Percentiles rank a stretch among this genome's conserved stretches.
These are phyloP conservation scores for Hydra vulgaris DNA, from an alignment of 30 jellyfish, hydroid and myxozoan genomes.

Conservation along the genomic window DNA sequence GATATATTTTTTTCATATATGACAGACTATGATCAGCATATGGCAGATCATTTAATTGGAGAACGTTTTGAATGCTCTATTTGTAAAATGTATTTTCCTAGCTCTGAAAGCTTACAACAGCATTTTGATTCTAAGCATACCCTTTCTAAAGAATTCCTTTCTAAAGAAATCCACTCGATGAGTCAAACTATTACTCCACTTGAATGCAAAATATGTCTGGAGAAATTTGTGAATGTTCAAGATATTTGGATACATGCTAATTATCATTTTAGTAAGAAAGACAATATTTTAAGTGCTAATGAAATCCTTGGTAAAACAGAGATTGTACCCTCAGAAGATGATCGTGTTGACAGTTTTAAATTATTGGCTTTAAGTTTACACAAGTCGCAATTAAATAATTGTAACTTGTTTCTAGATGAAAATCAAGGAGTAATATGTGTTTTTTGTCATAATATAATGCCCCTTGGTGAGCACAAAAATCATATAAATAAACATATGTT, in stretches of 20 bases:
- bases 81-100: neutral
- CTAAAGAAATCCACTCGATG: no score
- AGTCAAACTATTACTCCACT: neutral
- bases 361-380: neutral
- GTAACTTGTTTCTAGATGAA: neutral
- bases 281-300: neutral
- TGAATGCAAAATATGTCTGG: neutral
- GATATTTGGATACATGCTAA: neutral
- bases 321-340: neutral
- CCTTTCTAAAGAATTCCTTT: no score
- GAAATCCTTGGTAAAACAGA: neutral
- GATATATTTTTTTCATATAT: neutral
- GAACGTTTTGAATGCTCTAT: neutral
- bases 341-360: neutral
- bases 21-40: neutral
- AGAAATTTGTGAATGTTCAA: neutral
- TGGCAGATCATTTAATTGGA: neutral
- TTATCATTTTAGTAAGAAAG: neutral
- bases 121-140: neutral
- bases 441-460: neutral
- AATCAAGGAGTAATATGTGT: neutral
- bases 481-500: neutral
- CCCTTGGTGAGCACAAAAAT: neutral
- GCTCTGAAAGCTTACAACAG: neutral
- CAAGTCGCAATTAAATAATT: neutral